These are phyloP conservation scores for Pygoscelis antarcticus DNA, from an alignment of 2,113 vertebrate species.

Conservation along the genomic window DNA sequence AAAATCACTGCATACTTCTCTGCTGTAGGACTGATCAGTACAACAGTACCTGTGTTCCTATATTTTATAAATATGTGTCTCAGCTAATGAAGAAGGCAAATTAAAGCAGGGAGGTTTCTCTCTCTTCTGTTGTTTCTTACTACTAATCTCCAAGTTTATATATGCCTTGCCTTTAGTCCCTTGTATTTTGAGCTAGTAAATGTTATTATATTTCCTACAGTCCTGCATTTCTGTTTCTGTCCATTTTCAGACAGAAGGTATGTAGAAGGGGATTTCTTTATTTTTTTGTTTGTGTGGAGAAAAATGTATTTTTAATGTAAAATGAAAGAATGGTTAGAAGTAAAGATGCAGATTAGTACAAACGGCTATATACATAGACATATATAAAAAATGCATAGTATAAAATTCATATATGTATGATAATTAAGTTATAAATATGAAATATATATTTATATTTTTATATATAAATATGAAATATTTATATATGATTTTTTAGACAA, in stretches of 20 bases:
- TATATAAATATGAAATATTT: neutral
- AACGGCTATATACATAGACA: neutral
- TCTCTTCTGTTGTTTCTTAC: neutral
- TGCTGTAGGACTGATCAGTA: neutral
- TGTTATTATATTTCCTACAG: neutral
- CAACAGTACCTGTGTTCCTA: neutral
- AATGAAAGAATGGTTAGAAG: neutral
- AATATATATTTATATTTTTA: neutral
- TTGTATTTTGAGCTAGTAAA: neutral
- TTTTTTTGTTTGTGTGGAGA: neutral
- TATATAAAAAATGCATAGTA: neutral
- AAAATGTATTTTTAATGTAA: neutral
- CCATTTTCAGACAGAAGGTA: neutral
- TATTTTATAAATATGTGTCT: neutral
- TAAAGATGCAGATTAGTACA: neutral
- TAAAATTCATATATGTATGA: neutral
- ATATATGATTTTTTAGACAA: neutral
- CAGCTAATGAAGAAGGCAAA: neutral
- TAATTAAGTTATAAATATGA: neutral
- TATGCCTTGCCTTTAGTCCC: neutral
- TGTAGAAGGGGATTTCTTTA: fast-evolving
- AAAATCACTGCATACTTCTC: neutral
- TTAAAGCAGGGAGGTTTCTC: neutral
- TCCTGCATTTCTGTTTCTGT: neutral
- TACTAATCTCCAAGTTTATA: neutral